These are phyloP conservation scores for Rutilus rutilus DNA, from an alignment of 2,113 vertebrate genomes.

Conservation along the genomic window DNA sequence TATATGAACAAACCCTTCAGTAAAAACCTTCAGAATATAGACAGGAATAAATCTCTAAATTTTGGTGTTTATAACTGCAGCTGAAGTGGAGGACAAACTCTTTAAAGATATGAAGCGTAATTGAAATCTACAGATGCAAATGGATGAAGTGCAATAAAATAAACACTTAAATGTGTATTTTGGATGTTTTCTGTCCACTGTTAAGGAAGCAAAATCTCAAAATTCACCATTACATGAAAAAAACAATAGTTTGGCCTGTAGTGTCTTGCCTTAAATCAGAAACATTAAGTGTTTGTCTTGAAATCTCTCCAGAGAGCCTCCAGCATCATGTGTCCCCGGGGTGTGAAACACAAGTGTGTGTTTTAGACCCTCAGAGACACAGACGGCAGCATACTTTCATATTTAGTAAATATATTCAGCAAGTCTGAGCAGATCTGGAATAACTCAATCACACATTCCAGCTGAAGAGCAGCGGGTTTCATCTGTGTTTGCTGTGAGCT, in stretches of 20 bases:
- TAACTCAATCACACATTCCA: slow-evolving; percentile 12
- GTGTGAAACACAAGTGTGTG: slow-evolving; percentile 2
- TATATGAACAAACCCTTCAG: not conserved
- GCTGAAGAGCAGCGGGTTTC: not conserved
- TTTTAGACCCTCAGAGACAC: not conserved
- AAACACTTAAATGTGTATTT: not conserved
- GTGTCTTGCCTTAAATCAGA: not conserved
- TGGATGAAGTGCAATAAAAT: not conserved
- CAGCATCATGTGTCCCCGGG: not conserved
- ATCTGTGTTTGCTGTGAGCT: not conserved
- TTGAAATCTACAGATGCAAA: not conserved
- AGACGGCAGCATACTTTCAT: slow-evolving; percentile 19
- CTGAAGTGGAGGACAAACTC: not conserved
- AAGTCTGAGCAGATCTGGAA: slow-evolving; percentile 24
- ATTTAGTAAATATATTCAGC: slow-evolving; percentile 33
- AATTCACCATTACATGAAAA: not conserved
- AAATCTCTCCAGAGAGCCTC: not conserved
- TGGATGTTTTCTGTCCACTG: not conserved
- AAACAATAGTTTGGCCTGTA: not conserved
- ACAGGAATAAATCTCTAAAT: not conserved
- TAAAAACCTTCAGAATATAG: not conserved
- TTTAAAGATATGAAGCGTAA: not conserved
- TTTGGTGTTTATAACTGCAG: not conserved
- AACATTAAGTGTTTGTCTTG: not conserved
- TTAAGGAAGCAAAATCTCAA: not conserved